Evolutionary conservation across 2,113 vertebrate genomes (phyloP).

Genomic region (Cyrtonyx montezumae): DNA sequence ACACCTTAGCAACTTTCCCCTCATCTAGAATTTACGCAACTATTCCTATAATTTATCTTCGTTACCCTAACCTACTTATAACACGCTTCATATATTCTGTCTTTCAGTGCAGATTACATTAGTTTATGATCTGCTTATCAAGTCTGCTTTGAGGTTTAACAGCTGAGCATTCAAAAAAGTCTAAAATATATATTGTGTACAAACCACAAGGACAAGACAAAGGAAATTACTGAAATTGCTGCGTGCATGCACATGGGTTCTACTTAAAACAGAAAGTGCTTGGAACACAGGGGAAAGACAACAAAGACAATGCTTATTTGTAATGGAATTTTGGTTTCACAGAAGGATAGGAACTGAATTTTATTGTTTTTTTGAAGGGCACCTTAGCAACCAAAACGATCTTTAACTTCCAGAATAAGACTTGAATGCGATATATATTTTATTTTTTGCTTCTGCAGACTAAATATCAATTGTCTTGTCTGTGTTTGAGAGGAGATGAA

Average conservation of each 20-base stretch:
- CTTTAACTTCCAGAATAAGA: constrained; percentile 36
- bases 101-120: neutral
- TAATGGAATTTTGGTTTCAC: neutral
- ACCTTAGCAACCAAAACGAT: neutral
- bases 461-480: constrained; percentile 30
- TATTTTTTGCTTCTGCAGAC: constrained; percentile 27
- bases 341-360: neutral
- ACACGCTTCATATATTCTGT: neutral
- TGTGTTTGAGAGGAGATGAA: neutral
- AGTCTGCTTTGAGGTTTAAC: neutral
- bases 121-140: neutral
- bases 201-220: neutral
- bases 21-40: neutral
- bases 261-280: neutral
- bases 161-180: neutral
- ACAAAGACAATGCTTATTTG: neutral
- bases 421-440: neutral
- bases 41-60: neutral
- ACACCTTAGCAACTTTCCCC: neutral
- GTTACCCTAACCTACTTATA: constrained; percentile 4
- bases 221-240: neutral
- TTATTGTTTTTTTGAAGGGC: neutral
- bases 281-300: neutral
- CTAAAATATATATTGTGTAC: neutral
- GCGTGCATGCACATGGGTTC: neutral